phyloP scores from a whole-genome alignment of 2,113 vertebrate genomes.

The human region DNA sequence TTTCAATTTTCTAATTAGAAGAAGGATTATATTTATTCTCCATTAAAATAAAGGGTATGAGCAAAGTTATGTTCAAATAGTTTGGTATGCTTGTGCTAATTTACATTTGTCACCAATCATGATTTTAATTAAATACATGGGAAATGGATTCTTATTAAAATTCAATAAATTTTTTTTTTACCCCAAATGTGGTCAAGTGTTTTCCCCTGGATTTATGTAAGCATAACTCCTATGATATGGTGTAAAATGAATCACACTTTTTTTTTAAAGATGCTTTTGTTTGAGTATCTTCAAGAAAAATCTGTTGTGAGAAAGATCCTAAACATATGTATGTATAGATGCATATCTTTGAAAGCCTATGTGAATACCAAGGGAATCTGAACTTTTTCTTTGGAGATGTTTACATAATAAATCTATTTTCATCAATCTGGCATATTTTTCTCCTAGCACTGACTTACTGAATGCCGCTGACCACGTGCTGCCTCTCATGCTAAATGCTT shows the following conservation, averaged over 20 bases:
- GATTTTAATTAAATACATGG: slow-evolving; percentile 38
- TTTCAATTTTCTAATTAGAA: neutral
- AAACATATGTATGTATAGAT: neutral
- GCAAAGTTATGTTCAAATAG: neutral
- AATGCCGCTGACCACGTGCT: too few relatives aligned
- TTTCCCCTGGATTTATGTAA: neutral
- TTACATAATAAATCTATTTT: neutral
- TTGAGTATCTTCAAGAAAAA: neutral
- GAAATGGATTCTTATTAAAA: slow-evolving; percentile 32
- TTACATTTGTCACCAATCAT: neutral
- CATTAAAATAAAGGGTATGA: neutral
- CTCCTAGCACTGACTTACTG: neutral
- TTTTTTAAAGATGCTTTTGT: neutral
- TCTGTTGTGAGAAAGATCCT: neutral
- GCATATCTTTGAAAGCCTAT: neutral
- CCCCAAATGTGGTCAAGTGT: neutral
- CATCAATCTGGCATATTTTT: neutral
- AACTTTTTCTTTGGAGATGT: neutral
- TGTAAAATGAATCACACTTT: neutral
- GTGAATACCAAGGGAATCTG: neutral
- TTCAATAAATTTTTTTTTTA: neutral
- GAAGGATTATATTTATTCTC: neutral
- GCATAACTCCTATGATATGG: neutral
- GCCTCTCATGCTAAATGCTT: neutral
- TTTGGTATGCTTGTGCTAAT: neutral